phyloP scores from a whole-genome alignment of 2,113 vertebrate species.

The Corythornis madagascariensis region DNA sequence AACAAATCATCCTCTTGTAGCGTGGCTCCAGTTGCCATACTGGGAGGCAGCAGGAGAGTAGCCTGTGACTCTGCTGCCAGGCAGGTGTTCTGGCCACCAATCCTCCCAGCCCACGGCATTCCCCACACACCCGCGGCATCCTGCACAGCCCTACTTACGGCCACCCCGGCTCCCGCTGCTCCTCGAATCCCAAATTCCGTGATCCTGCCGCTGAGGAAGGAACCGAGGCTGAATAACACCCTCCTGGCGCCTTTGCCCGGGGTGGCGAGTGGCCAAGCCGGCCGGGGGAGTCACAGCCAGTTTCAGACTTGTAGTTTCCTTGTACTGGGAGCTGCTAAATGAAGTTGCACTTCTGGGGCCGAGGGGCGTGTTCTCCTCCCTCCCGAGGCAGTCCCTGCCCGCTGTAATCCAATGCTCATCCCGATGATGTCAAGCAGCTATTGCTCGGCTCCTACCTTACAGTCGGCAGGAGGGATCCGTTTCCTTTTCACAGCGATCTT shows the following conservation, averaged over 20 bases:
- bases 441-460: slow-evolving; percentile 72
- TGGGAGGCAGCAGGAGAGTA: not conserved
- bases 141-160: slow-evolving; percentile 44
- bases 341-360: slow-evolving; percentile 75
- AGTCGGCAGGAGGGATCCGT: slow-evolving; percentile 60
- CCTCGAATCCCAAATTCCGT: not conserved
- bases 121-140: not conserved
- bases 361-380: slow-evolving; percentile 76
- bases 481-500: slow-evolving; percentile 69
- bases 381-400: slow-evolving; percentile 72
- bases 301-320: slow-evolving; percentile 49
- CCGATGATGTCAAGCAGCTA: slow-evolving; percentile 79
- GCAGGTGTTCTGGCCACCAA: not conserved
- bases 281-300: not conserved
- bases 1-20: rapidly evolving
- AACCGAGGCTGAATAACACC: not conserved
- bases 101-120: not conserved
- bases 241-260: not conserved
- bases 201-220: not conserved
- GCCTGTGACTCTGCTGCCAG: not conserved
- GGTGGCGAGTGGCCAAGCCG: not conserved
- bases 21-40: rapidly evolving
- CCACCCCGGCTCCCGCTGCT: not conserved
- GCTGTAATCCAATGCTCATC: slow-evolving; percentile 77
- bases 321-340: slow-evolving; percentile 48